phyloP scores from a whole-genome alignment of 2,113 vertebrate genomes.

The Thalassarche chlororhynchos region DNA sequence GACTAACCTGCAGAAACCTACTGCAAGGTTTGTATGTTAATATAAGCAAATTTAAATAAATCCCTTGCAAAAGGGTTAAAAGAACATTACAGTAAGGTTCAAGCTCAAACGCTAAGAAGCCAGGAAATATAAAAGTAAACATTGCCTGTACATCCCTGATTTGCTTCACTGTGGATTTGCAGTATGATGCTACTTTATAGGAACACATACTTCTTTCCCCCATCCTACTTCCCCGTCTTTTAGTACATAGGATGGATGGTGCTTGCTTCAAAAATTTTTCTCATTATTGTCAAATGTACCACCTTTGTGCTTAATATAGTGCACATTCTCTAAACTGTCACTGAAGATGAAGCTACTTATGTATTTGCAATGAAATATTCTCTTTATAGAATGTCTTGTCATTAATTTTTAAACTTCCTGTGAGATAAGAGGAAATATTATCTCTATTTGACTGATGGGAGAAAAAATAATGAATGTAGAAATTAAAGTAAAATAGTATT shows the following conservation, averaged over 20 bases:
- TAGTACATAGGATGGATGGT: neutral
- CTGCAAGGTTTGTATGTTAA: neutral
- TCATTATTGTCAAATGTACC: neutral
- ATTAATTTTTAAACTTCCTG: neutral
- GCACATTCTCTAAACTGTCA: neutral
- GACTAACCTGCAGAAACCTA: neutral
- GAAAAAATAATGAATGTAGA: neutral
- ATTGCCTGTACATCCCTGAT: neutral
- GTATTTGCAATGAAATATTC: neutral
- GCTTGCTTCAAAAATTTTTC: neutral
- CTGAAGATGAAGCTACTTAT: neutral
- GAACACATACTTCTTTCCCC: neutral
- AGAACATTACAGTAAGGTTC: neutral
- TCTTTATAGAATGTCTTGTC: neutral
- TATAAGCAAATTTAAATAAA: neutral
- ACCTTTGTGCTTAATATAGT: neutral
- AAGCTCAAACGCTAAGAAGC: neutral
- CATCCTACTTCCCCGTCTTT: neutral
- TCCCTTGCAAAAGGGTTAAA: neutral
- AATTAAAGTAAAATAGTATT: neutral
- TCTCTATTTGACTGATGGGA: neutral
- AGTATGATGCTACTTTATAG: neutral
- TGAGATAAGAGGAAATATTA: neutral
- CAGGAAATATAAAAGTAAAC: neutral
- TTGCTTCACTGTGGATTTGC: neutral